These are phyloP conservation scores for Hoplias malabaricus DNA, from an alignment of 2,113 vertebrate genomes.

Conservation along the genomic window DNA sequence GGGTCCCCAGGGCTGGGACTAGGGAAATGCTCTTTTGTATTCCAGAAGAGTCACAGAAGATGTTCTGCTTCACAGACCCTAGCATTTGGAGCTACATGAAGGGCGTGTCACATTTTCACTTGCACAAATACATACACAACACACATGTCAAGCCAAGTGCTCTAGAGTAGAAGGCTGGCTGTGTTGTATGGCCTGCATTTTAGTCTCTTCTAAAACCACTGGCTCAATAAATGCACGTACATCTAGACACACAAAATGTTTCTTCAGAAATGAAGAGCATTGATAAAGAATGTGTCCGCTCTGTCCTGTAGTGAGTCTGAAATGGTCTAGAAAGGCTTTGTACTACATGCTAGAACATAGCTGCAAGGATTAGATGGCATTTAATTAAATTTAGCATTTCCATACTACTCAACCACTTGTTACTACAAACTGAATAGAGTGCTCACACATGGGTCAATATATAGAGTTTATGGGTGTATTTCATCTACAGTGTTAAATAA, in stretches of 20 bases:
- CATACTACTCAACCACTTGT: too few relatives aligned
- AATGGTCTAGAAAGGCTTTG: too few relatives aligned
- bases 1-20: not conserved
- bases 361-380: too few relatives aligned
- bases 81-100: slow-evolving; percentile 15
- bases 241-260: not conserved
- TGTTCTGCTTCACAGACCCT: slow-evolving; percentile 6
- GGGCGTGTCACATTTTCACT: slow-evolving; percentile 34
- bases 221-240: not conserved
- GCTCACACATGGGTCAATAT: too few relatives aligned
- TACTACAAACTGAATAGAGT: too few relatives aligned
- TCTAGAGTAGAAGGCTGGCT: slow-evolving; percentile 43
- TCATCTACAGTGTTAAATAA: too few relatives aligned
- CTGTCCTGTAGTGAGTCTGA: not conserved
- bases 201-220: not conserved
- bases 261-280: too few relatives aligned
- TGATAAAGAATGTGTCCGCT: too few relatives aligned
- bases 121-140: slow-evolving; percentile 42
- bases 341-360: too few relatives aligned
- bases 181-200: not conserved
- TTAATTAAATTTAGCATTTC: too few relatives aligned
- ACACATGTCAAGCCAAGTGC: slow-evolving; percentile 68
- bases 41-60: slow-evolving; percentile 14
- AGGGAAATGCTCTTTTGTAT: slow-evolving; percentile 10
- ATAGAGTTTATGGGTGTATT: too few relatives aligned